These are phyloP conservation scores for Pomatostomus ruficeps DNA, from an alignment of 2,113 vertebrate genomes.

Conservation along the genomic window DNA sequence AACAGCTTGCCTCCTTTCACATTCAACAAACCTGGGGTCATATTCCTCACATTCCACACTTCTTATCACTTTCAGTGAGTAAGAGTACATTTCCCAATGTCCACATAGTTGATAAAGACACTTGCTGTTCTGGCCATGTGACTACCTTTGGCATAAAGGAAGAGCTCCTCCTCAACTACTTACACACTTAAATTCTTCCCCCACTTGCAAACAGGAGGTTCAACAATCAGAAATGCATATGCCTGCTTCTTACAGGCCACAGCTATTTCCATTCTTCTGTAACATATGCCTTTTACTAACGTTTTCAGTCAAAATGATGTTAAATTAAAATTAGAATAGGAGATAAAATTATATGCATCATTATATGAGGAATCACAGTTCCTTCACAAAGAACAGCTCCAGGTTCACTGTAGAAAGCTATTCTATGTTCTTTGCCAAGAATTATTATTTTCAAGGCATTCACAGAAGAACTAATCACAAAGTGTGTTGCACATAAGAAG, in stretches of 20 bases:
- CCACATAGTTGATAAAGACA: neutral
- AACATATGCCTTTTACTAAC: neutral
- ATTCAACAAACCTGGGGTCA: neutral
- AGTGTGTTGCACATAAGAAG: neutral
- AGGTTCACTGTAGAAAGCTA: neutral
- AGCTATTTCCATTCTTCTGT: neutral
- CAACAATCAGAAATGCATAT: neutral
- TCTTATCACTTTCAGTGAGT: neutral
- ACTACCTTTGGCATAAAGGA: neutral
- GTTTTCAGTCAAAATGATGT: neutral
- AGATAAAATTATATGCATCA: neutral
- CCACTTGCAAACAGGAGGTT: neutral
- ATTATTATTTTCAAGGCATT: neutral
- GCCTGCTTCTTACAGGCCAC: neutral
- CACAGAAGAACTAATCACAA: neutral
- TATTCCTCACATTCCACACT: neutral
- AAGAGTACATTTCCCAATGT: neutral
- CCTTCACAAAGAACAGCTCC: neutral
- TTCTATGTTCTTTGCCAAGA: neutral
- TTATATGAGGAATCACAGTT: neutral
- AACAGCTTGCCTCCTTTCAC: neutral
- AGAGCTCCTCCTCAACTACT: neutral
- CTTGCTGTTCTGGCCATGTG: neutral
- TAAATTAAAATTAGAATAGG: neutral
- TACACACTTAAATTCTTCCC: neutral